These are phyloP conservation scores for Cryptomyrus ogoouensis DNA, from an alignment of 2,113 vertebrate genomes.

Conservation along the genomic window DNA sequence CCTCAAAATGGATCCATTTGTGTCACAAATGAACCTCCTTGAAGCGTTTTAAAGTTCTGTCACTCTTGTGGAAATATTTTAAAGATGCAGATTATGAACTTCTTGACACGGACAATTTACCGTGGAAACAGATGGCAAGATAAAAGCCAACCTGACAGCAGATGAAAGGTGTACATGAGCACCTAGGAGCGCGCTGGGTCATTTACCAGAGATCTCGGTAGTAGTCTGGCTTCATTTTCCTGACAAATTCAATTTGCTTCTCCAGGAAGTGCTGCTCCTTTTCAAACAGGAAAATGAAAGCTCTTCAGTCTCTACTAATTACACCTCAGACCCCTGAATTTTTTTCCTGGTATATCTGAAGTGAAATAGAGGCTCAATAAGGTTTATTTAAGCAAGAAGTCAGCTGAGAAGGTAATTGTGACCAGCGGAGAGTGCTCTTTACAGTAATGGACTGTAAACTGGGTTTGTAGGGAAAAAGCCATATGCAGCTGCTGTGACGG, in stretches of 20 bases:
- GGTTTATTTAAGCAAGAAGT: not conserved
- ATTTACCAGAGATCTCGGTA: constrained; percentile 50
- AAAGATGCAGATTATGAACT: not conserved
- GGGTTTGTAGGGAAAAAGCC: not conserved
- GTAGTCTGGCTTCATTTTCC: constrained; percentile 44
- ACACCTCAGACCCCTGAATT: not conserved
- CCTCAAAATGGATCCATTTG: not conserved
- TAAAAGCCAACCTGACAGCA: constrained; percentile 6
- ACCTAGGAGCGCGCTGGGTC: not conserved
- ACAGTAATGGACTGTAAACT: not conserved
- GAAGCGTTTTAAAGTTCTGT: not conserved
- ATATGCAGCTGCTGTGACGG: not conserved
- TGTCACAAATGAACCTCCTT: not conserved
- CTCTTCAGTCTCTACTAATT: not conserved
- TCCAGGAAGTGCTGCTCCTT: constrained; percentile 50
- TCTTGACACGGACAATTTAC: not conserved
- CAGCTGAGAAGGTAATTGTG: not conserved
- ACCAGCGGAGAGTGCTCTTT: not conserved
- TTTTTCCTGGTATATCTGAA: not conserved
- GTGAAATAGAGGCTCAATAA: not conserved
- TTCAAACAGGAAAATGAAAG: constrained; percentile 2
- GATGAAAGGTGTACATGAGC: not conserved
- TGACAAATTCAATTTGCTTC: constrained; percentile 37
- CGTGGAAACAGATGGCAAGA: not conserved
- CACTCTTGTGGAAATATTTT: not conserved